Evolutionary conservation across 2,888 invertebrate genomes (phyloP).

Genomic region (Lapara coniferarum): DNA sequence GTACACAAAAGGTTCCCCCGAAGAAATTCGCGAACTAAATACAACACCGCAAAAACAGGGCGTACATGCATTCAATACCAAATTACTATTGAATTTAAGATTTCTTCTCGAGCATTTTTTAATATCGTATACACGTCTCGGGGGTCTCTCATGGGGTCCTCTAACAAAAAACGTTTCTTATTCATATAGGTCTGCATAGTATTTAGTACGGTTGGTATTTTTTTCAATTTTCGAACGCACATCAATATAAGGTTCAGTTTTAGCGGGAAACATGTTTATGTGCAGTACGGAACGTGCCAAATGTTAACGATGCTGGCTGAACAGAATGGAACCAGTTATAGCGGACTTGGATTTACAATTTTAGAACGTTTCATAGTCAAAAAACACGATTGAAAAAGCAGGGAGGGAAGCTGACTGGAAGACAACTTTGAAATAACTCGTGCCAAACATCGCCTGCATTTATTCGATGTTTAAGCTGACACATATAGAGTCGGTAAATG

Average conservation of each 20-base stretch:
- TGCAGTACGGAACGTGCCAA: conserved; percentile 54
- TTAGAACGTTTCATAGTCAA: conserved; percentile 25
- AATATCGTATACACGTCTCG: conserved; percentile 64
- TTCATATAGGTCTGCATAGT: conserved; percentile 38
- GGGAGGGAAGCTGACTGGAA: not conserved
- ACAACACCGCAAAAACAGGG: conserved; percentile 81
- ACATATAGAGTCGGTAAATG: not conserved
- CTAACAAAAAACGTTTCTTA: conserved; percentile 53
- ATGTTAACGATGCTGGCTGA: conserved; percentile 63
- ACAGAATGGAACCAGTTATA: conserved; percentile 70
- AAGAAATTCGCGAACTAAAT: conserved; percentile 78
- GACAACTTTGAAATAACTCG: conserved; percentile 5
- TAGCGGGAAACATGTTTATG: conserved; percentile 47
- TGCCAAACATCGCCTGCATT: conserved; percentile 16
- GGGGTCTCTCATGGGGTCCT: conserved; percentile 46
- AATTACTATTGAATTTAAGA: conserved; percentile 82
- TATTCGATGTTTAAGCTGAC: conserved; percentile 16
- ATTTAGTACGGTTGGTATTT: conserved; percentile 40
- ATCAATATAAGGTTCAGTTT: conserved; percentile 70
- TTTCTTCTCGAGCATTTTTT: conserved; percentile 76
- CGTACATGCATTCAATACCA: conserved; percentile 73
- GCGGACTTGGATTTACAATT: conserved; percentile 60
- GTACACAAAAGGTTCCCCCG: conserved; percentile 70
- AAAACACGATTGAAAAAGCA: conserved; percentile 1
- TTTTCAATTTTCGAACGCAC: conserved; percentile 52